Evolutionary conservation across 2,888 invertebrate species (phyloP).

Genomic region (Barypeithes pellucidus): DNA sequence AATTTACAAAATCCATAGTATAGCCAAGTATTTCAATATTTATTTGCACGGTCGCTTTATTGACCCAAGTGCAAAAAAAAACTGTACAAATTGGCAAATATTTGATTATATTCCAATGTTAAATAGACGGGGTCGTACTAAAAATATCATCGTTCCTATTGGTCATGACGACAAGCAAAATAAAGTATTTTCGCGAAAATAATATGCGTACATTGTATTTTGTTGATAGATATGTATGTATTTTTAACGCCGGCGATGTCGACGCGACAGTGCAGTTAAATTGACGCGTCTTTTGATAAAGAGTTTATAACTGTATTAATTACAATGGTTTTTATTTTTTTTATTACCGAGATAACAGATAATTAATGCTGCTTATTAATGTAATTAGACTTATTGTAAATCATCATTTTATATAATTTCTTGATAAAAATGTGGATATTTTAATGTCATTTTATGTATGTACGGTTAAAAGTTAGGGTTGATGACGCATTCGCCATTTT

Average conservation of each 20-base stretch:
- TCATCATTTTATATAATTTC: constrained; percentile 8
- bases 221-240: no score
- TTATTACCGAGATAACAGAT: neutral
- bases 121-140: neutral
- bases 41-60: neutral
- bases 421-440: no score
- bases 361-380: neutral
- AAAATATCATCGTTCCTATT: neutral
- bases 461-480: no score
- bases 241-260: no score
- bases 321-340: neutral
- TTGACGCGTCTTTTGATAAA: neutral
- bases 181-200: no score
- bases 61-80: neutral
- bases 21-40: neutral
- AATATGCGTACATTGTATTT: no score
- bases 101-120: neutral
- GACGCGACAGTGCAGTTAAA: neutral
- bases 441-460: no score
- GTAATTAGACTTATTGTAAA: neutral
- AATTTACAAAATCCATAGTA: neutral
- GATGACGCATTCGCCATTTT: no score
- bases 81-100: constrained; percentile 10
- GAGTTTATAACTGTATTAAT: neutral
- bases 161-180: no score